phyloP scores from a whole-genome alignment of 2,888 invertebrate species.

The Cryptocheilus praepositus region DNA sequence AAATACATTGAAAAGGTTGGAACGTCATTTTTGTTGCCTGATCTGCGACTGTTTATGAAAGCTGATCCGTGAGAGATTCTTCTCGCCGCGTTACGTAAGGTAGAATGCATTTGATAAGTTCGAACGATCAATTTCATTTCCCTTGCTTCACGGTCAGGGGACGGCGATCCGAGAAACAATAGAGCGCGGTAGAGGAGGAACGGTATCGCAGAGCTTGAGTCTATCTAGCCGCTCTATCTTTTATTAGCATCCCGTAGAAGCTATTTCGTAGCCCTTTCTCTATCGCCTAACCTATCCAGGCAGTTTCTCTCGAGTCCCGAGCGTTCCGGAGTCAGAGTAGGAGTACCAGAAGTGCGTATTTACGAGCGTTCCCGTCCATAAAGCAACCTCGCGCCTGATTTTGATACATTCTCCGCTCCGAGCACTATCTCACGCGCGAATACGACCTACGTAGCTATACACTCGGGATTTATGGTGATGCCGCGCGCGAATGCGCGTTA shows the following conservation, averaged over 20 bases:
- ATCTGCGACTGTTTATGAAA: too few species aligned
- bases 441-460: constrained; percentile 73
- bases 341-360: constrained; percentile 75
- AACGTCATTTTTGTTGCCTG: too few species aligned
- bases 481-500: constrained; percentile 58
- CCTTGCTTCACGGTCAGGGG: neutral
- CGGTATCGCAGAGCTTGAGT: constrained; percentile 51
- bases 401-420: constrained; percentile 74
- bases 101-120: constrained; percentile 4
- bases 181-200: constrained; percentile 51
- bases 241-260: constrained; percentile 72
- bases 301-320: constrained; percentile 64
- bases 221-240: constrained; percentile 70
- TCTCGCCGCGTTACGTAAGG: constrained; percentile 9
- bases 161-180: too few species aligned
- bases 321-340: constrained; percentile 59
- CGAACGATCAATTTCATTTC: constrained; percentile 3
- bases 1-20: too few species aligned
- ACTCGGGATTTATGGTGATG: constrained; percentile 72
- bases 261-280: constrained; percentile 69
- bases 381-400: constrained; percentile 75
- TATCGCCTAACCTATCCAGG: constrained; percentile 65
- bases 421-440: constrained; percentile 75
- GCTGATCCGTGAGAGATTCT: too few species aligned
- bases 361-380: constrained; percentile 75